Base-by-base conservation (phyloP, 2,888 invertebrate genomes). In the Chloromyia formosa region DNA sequence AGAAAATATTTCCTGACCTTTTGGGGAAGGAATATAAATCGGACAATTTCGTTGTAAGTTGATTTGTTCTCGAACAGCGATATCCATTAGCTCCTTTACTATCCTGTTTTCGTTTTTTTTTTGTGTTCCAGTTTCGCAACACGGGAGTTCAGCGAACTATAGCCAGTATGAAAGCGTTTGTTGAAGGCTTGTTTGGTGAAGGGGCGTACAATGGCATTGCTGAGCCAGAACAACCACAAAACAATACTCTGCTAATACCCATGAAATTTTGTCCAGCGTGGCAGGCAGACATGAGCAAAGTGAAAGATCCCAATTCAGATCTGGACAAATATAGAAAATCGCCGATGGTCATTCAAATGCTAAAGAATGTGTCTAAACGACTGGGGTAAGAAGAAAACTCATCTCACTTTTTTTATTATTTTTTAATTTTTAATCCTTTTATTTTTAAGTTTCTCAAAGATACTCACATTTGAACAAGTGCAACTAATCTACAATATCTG, bases 81-180 rank as follows among this genome's bases (percentile, higher is more conserved):
- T n/a, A n/a, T n/a, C n/a, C n/a, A n/a, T n/a, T n/a, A n/a, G n/a
- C n/a, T n/a, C n/a, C n/a, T n/a, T n/a, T 45, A 45, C 7, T 45
- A 45, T 45, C 12, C 7, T 10, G 7, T 12, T n/a, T n/a, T n/a
- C n/a, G n/a, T n/a, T n/a, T n/a, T n/a, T n/a, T n/a, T n/a, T n/a
- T n/a, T n/a, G n/a, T n/a, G n/a, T n/a, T n/a, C n/a, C n/a, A 91
- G 89, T 91, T 93, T 81, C 88, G 89, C 60, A 86, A 89, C 16
- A 90, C 90, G 0, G 85, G 87, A 60, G 88, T 87, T 0, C 88
- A 90, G 80, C 85, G 91, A 27, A 89, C 91, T 0, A 82, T 86
- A 2, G 87, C 88, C 42, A 92, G 91, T 79, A 88, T 90, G 64
- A 84, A 86, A 61, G 89, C 90, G 0, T 92, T 91, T 78, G 86